These are phyloP conservation scores for Whitmania pigra DNA, from an alignment of 1,140 invertebrate genomes.

Conservation along the genomic window DNA sequence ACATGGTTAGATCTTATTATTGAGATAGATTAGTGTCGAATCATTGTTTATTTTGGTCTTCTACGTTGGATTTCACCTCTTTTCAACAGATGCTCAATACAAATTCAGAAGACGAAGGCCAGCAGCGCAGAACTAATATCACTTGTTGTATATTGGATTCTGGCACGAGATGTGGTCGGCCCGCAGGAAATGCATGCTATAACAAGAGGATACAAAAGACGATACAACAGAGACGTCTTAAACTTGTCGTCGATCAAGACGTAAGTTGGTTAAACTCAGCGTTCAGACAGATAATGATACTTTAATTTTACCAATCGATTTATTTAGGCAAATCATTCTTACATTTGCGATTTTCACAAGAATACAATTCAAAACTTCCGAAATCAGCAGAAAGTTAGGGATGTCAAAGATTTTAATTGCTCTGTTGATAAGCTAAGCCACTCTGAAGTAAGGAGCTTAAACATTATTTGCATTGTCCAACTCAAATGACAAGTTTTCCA, in stretches of 20 bases:
- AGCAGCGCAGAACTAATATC: not conserved
- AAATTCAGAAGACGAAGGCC: slow-evolving; percentile 50
- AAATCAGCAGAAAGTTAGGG: slow-evolving; percentile 64
- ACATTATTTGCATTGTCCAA: not conserved
- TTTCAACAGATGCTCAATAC: too few relatives aligned
- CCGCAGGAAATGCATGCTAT: slow-evolving; percentile 87
- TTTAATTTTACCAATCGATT: not conserved
- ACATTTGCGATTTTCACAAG: slow-evolving; percentile 93
- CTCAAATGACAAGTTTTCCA: not conserved
- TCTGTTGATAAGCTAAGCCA: slow-evolving; percentile 51
- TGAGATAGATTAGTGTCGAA: too few relatives aligned
- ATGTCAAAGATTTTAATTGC: slow-evolving; percentile 67
- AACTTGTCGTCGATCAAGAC: slow-evolving; percentile 69
- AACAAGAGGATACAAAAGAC: slow-evolving; percentile 91
- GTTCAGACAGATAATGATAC: not conserved
- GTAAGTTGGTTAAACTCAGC: slow-evolving; percentile 45
- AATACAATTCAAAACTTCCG: slow-evolving; percentile 82
- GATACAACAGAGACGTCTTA: slow-evolving; percentile 76
- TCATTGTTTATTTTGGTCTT: too few relatives aligned
- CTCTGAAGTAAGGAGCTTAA: slow-evolving; percentile 53
- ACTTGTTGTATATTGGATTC: slow-evolving; percentile 87
- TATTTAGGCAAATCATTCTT: slow-evolving; percentile 73
- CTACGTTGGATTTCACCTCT: too few relatives aligned
- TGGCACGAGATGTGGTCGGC: slow-evolving; percentile 64
- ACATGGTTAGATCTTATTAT: too few relatives aligned